These are phyloP conservation scores for Tor tambroides DNA, from an alignment of 2,113 vertebrate genomes.

Conservation along the genomic window DNA sequence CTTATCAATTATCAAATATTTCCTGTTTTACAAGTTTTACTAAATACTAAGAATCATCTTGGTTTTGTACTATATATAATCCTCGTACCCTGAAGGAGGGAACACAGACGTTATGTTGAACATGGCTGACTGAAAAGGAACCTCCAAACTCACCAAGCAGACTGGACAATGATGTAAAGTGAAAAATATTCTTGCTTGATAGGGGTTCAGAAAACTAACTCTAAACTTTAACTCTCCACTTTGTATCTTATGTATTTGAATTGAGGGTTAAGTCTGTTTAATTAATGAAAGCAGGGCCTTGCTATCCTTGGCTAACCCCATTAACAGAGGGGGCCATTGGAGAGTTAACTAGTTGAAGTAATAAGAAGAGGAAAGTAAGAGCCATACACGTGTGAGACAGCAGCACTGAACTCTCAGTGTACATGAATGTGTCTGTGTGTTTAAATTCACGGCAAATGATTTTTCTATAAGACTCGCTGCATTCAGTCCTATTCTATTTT, in stretches of 20 bases:
- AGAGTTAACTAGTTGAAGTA: conserved; percentile 53
- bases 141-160: not conserved
- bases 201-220: conserved; percentile 21
- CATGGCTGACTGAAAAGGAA: no score
- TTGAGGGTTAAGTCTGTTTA: conserved; percentile 47
- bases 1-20: not conserved
- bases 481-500: not conserved
- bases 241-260: conserved; percentile 37
- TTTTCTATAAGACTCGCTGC: not conserved
- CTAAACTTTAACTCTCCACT: conserved; percentile 7
- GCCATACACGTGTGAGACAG: not conserved
- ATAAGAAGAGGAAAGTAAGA: conserved; percentile 44
- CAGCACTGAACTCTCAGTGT: conserved; percentile 27
- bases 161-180: not conserved
- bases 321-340: conserved; percentile 47
- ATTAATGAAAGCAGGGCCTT: conserved; percentile 47
- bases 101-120: no score
- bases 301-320: conserved; percentile 50
- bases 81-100: no score
- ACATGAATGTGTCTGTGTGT: conserved; percentile 10
- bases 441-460: not conserved
- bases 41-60: not conserved
- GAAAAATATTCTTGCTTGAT: conserved; percentile 24
- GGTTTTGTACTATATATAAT: no score
- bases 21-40: not conserved